phyloP scores from a whole-genome alignment of 2,888 invertebrate genomes.

The Galerucella pusilla region DNA sequence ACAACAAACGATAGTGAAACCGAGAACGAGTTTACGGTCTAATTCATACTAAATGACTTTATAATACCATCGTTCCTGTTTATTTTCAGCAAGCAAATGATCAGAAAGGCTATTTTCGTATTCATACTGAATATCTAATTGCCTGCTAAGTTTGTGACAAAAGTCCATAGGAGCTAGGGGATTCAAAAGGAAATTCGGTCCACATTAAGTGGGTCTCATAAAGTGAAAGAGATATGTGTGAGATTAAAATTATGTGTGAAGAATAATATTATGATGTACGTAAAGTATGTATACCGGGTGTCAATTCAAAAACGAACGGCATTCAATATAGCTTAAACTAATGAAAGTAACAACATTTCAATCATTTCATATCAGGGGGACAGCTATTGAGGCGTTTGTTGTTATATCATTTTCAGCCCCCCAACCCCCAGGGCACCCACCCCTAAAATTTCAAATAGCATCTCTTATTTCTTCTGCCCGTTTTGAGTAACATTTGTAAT shows the following conservation, averaged over 20 bases:
- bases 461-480: no score
- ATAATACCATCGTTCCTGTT: slow-evolving; percentile 8
- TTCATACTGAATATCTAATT: slow-evolving; percentile 24
- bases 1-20: background rate
- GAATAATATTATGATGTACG: background rate
- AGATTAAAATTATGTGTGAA: background rate
- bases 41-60: slow-evolving; percentile 4
- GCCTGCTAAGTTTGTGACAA: background rate
- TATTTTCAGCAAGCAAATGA: slow-evolving; percentile 24
- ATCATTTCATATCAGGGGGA: no score
- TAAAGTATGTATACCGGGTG: no score
- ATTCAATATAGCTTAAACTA: no score
- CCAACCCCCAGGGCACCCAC: no score
- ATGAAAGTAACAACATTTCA: no score
- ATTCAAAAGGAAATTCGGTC: background rate
- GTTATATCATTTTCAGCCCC: no score
- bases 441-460: no score
- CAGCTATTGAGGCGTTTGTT: no score
- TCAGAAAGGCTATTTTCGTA: slow-evolving; percentile 23
- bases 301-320: no score
- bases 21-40: background rate
- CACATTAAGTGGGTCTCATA: background rate
- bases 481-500: no score
- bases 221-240: background rate
- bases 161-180: background rate